Evolutionary conservation across 2,797 vertebrate genomes (phyloP).

Genomic region (Sebastes nivosus): DNA sequence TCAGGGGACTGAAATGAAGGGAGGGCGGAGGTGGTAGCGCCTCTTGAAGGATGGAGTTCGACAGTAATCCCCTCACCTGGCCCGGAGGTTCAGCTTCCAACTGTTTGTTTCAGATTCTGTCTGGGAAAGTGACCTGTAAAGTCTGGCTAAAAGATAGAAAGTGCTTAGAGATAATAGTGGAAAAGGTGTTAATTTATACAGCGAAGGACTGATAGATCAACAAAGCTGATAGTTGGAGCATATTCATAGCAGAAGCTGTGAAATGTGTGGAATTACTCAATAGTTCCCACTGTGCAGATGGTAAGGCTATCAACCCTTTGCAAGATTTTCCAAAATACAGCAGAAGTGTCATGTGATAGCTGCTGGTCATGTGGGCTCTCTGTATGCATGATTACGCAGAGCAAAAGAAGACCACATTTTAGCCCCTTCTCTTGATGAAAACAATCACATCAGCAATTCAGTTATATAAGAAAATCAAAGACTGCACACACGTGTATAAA

Average conservation of each 20-base stretch:
- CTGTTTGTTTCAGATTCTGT: constrained; percentile 42
- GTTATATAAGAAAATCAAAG: background rate
- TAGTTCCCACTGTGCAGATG: constrained; percentile 23
- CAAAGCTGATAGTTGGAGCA: background rate
- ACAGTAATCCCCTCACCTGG: constrained; percentile 63
- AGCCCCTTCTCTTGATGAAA: background rate
- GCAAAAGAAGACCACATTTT: background rate
- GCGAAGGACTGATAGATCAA: background rate
- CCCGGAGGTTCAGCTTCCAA: constrained; percentile 22
- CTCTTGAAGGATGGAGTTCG: constrained; percentile 54
- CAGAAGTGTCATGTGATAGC: constrained; percentile 8
- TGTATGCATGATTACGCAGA: background rate
- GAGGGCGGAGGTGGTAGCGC: background rate
- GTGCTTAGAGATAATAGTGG: background rate
- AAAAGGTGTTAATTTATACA: background rate
- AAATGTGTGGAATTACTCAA: constrained; percentile 22
- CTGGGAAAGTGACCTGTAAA: constrained; percentile 43
- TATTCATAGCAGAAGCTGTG: constrained; percentile 14
- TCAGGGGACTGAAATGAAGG: background rate
- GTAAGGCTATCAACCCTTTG: constrained; percentile 24
- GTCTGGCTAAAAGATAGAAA: constrained; percentile 3
- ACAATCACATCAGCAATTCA: background rate
- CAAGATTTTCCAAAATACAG: constrained; percentile 39
- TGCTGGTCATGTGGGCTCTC: background rate
- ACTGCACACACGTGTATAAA: background rate